A percentile compares a stretch with the other conserved stretches of the same genome.
Conservation (phyloP, 2,888 invertebrate genomes). For the Tolmerus cingulatus region DNA sequence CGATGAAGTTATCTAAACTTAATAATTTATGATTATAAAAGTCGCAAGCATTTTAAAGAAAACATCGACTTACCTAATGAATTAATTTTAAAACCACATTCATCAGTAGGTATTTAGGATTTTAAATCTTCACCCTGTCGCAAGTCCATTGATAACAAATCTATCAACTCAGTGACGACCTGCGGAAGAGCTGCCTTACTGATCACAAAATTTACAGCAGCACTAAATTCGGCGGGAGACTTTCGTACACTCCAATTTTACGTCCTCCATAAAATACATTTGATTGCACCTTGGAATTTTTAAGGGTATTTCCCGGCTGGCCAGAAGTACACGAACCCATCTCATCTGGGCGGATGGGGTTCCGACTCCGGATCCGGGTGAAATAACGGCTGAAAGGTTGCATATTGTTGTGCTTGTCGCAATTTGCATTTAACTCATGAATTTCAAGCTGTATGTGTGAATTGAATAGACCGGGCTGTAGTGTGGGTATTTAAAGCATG, state of each 20-base stretch:
- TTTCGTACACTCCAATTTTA: neutral
- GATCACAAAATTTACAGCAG: neutral
- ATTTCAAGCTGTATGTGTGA: slow-evolving; percentile 1
- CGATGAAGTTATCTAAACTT: too few relatives aligned
- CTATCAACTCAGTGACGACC: neutral
- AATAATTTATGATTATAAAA: too few relatives aligned
- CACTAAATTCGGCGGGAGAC: neutral
- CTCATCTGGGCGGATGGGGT: neutral
- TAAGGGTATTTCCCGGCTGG: neutral
- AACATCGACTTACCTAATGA: neutral
- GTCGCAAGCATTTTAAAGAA: too few relatives aligned
- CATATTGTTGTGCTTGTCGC: slow-evolving; percentile 17
- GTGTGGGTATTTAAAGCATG: slow-evolving; percentile 15
- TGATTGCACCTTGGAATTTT: slow-evolving; percentile 4
- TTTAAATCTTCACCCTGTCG: neutral
- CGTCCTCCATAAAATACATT: slow-evolving; percentile 6
- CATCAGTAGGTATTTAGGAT: neutral
- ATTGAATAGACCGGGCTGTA: neutral
- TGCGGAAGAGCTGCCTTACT: neutral
- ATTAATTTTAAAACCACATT: neutral
- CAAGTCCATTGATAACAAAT: neutral
- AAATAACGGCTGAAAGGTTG: slow-evolving; percentile 18
- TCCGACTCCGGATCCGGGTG: neutral
- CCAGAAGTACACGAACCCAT: neutral
- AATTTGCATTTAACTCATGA: slow-evolving; percentile 29